Base-by-base conservation (phyloP, 2,888 invertebrate genomes). In the Xanthorhoe spadicearia region DNA sequence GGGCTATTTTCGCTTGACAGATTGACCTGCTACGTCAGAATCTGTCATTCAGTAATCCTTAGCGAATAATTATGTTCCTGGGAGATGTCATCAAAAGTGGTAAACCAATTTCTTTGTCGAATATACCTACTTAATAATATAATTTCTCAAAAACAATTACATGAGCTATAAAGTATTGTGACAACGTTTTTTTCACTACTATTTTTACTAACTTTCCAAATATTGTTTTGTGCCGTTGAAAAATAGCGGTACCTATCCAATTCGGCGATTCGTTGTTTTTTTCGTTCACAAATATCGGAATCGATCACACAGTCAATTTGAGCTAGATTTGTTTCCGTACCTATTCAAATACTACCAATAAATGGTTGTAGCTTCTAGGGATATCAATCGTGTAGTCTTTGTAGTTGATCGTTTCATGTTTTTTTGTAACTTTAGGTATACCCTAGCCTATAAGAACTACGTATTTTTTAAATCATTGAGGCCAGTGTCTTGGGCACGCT, bases 251-350 rank as follows among this genome's bases (percentile, higher is more conserved):
- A 52, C 52, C 62, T 52, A 63, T 55, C 62, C 59, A 59, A 63
- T 60, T 49, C 35, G 28, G 38, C 15, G 4, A 5, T n/a, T 13
- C 23, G 15, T 62, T 23, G 23, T 67, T 65, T 64, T 66, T 62
- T 49, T 52, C 19, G 58, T 32, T 54, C 32, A 50, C 58, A 54
- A 66, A 65, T 65, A 70, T 65, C 60, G 62, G 57, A 64, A 66
- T 61, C 64, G 64, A 70, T 67, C 66, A 67, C 61, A 61, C 60
- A 57, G 61, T 67, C 67, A 50, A 65, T 70, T 70, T 65, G 60
- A 61, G 53, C 54, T 54, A 60, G 64, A 70, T 62, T 66, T 65
- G 70, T 65, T 65, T 67, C 38, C 51, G 50, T 19, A 18, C 59
- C 46, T 51, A 56, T 63, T 43, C 66, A 51, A 62, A 58, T 62